Evolutionary conservation across 2,888 invertebrate species (phyloP).

Genomic region (Ichneumoninae sp.): DNA sequence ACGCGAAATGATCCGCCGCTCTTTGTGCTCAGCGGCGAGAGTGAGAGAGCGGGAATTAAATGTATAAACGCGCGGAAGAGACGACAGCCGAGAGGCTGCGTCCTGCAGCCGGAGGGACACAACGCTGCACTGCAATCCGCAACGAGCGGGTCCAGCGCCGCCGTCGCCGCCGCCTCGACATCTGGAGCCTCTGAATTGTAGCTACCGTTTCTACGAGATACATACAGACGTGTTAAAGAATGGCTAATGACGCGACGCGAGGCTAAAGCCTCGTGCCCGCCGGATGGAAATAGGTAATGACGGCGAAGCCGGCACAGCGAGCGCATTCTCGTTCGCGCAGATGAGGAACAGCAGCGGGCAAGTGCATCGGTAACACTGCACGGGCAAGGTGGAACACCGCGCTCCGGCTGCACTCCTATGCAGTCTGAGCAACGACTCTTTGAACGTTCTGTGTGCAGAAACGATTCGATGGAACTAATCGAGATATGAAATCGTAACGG

Average conservation of each 20-base stretch:
- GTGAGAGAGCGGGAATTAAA: constrained; percentile 4
- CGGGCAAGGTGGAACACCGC: constrained; percentile 25
- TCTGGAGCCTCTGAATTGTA: constrained; percentile 49
- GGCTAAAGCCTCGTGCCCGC: constrained; percentile 26
- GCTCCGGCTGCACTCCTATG: constrained; percentile 6
- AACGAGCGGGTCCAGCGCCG: constrained; percentile 11
- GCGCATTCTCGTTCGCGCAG: constrained; percentile 7
- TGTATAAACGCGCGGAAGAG: constrained; percentile 18
- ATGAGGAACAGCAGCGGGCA: constrained; percentile 35
- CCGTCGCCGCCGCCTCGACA: constrained; percentile 38
- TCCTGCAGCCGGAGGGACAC: no score
- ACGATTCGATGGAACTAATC: constrained; percentile 57
- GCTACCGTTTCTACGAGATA: constrained; percentile 55
- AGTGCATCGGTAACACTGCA: constrained; percentile 30
- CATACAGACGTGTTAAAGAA: constrained; percentile 38
- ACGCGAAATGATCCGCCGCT: constrained; percentile 38
- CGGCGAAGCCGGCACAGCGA: constrained; percentile 32
- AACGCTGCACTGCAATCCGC: not conserved
- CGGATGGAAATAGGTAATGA: constrained; percentile 50
- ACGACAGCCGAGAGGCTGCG: not conserved
- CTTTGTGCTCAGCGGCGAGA: constrained; percentile 9
- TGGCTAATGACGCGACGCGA: constrained; percentile 54
- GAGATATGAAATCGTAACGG: constrained; percentile 58
- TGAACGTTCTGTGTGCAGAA: constrained; percentile 50
- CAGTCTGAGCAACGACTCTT: constrained; percentile 31